Evolutionary conservation across 2,113 vertebrate species (phyloP).

Genomic region (Hypanus sabinus): DNA sequence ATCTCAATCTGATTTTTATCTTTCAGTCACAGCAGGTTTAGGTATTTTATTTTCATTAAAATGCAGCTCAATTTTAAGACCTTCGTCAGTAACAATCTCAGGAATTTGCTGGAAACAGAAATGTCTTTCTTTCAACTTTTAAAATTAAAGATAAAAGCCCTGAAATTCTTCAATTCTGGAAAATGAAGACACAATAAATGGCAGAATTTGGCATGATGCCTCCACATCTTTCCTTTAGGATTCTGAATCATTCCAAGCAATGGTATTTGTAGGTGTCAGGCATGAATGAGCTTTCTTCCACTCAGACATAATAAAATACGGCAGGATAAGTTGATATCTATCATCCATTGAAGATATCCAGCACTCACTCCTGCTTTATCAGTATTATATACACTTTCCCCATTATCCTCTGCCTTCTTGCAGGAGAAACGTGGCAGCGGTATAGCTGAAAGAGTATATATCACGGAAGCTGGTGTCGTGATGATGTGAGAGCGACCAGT

Average conservation of each 20-base stretch:
- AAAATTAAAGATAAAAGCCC: neutral
- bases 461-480: neutral
- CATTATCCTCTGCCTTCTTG: too few species aligned
- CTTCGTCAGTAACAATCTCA: neutral
- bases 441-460: neutral
- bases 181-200: neutral
- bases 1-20: neutral
- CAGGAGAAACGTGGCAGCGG: neutral
- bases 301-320: neutral
- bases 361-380: neutral
- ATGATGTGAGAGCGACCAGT: neutral
- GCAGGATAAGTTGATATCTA: neutral
- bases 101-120: neutral
- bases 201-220: neutral
- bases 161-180: neutral
- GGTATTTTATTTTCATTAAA: neutral
- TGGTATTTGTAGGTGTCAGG: neutral
- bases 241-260: neutral
- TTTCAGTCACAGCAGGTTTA: neutral
- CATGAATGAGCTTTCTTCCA: neutral
- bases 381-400: neutral
- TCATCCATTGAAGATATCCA: neutral
- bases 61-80: neutral
- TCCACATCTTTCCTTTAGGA: neutral
- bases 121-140: neutral